A percentile compares a stretch with the other conserved stretches of the same genome.
Evolutionary conservation across 2,113 vertebrate genomes (phyloP).

Genomic region (Thunnus maccoyii): DNA sequence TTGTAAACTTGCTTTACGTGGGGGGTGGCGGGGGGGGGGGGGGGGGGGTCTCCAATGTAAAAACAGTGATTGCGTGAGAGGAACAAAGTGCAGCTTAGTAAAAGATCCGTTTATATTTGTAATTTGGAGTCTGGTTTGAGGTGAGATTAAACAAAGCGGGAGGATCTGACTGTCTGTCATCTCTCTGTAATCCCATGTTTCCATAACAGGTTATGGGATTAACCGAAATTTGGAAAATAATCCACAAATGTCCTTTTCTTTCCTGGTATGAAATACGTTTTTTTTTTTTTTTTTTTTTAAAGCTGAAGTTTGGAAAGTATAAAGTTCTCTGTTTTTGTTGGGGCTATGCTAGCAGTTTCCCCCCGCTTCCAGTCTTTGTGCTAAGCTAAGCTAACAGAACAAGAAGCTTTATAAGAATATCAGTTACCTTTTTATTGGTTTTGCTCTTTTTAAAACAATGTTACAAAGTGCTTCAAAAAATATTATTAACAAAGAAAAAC

Average conservation of each 20-base stretch:
- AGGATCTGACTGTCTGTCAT: background rate
- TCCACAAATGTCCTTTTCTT: constrained; percentile 25
- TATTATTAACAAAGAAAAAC: too few species aligned
- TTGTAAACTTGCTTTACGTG: too few species aligned
- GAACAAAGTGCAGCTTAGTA: too few species aligned
- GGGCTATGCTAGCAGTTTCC: background rate
- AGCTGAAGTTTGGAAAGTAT: constrained; percentile 4
- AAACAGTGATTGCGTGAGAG: background rate
- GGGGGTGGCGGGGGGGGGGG: too few species aligned
- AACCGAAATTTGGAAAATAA: constrained; percentile 16
- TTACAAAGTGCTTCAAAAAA: too few species aligned
- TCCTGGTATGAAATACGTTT: constrained; percentile 5
- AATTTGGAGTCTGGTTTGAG: background rate
- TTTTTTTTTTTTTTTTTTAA: background rate
- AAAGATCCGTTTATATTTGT: too few species aligned
- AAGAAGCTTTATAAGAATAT: too few species aligned
- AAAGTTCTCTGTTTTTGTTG: too few species aligned
- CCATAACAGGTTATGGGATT: constrained; percentile 27
- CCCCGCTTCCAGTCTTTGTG: background rate
- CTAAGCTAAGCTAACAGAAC: constrained; percentile 3
- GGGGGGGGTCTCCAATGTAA: background rate
- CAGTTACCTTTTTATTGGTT: too few species aligned
- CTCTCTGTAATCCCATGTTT: constrained; percentile 20
- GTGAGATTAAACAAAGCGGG: background rate
- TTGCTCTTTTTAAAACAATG: too few species aligned